These are phyloP conservation scores for Eulemur coronatus DNA, from an alignment of 2,797 vertebrate species.

Conservation along the genomic window DNA sequence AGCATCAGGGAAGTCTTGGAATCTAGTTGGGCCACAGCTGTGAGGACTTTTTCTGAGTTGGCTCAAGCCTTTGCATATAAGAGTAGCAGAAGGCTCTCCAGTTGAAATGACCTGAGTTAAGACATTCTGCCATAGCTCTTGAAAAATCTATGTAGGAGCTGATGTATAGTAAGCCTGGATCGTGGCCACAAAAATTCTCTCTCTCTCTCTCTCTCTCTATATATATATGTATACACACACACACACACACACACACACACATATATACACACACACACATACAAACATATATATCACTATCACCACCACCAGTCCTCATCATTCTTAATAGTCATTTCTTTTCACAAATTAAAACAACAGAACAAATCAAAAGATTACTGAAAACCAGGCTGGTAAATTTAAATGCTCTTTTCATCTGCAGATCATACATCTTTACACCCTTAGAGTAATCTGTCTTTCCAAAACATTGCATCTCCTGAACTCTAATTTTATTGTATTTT, in stretches of 20 bases:
- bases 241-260: background rate
- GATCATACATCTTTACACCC: conserved; percentile 10
- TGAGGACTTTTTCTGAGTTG: background rate
- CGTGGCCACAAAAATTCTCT: background rate
- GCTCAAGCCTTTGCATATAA: background rate
- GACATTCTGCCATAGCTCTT: conserved; percentile 19
- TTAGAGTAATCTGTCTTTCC: conserved; percentile 52
- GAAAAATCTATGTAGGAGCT: conserved; percentile 15
- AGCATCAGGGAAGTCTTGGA: conserved; percentile 3
- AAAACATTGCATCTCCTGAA: conserved; percentile 31
- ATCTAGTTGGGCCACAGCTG: conserved; percentile 21
- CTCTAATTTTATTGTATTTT: conserved; percentile 43
- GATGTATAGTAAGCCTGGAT: background rate
- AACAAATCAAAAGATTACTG: conserved; percentile 39
- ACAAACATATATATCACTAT: background rate
- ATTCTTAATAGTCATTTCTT: conserved; percentile 18
- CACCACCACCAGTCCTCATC: background rate
- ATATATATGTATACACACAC: too few relatives aligned
- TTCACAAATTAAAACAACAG: conserved; percentile 31
- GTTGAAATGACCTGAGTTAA: conserved; percentile 26
- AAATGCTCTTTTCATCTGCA: conserved; percentile 20
- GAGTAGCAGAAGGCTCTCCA: background rate
- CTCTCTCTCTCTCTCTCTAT: background rate
- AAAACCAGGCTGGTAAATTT: conserved; percentile 5
- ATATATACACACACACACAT: background rate